phyloP scores from a whole-genome alignment of 2,113 vertebrate species.

The Myrmecophaga tridactyla region DNA sequence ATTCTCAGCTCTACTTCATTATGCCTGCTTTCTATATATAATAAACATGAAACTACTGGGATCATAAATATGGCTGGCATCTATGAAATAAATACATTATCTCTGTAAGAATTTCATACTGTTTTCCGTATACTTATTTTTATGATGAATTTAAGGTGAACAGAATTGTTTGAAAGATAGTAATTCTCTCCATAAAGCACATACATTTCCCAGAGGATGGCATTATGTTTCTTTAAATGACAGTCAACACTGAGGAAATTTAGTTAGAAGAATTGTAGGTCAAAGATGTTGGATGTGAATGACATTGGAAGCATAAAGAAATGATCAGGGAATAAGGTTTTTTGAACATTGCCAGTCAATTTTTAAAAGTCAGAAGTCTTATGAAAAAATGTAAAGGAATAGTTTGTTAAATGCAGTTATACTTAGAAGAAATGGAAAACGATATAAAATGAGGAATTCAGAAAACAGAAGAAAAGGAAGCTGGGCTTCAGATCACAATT shows the following conservation, averaged over 20 bases:
- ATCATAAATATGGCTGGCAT: not conserved
- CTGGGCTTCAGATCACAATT: not conserved
- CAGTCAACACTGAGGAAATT: conserved; percentile 64
- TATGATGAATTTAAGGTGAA: conserved; percentile 31
- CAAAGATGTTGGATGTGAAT: conserved; percentile 58
- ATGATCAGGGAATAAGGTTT: conserved; percentile 66
- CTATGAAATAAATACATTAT: not conserved
- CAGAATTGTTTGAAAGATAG: not conserved
- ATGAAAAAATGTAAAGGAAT: conserved; percentile 39
- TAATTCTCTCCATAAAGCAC: not conserved
- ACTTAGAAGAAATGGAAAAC: conserved; percentile 19
- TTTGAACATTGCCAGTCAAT: conserved; percentile 52
- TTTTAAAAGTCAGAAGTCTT: conserved; percentile 57
- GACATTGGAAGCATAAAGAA: conserved; percentile 45
- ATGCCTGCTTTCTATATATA: not conserved
- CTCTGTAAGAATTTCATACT: not conserved
- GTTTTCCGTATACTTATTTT: not conserved
- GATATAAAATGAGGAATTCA: not conserved
- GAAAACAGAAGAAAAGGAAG: conserved; percentile 12
- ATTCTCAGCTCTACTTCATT: not conserved
- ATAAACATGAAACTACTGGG: not conserved
- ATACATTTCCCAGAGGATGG: not conserved
- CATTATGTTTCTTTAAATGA: conserved; percentile 62
- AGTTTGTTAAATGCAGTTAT: conserved; percentile 51
- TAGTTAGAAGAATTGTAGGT: conserved; percentile 59